Base-by-base conservation (phyloP, 2,888 invertebrate genomes). In the Elgonia sp. region DNA sequence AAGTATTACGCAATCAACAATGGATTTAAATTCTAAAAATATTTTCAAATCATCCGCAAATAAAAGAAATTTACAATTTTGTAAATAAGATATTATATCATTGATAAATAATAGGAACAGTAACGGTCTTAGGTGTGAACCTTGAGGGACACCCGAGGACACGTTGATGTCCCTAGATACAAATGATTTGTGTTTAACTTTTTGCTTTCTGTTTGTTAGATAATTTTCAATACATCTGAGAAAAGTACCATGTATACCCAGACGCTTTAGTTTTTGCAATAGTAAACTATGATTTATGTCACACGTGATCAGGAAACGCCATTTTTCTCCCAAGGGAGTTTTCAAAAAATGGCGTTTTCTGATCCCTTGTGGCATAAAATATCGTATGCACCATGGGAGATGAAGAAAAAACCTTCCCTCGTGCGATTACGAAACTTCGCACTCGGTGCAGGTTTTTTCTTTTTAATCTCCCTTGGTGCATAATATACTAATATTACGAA, bases 21-120 rank as follows among this genome's bases (percentile, higher is more conserved):
- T 14, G 7, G 62, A 37, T 12, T 37, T 37, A 16, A 62, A 37
- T 37, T 29, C 29, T 37, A 5, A 14, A 16, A n/a, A 65, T n/a
- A 65, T 21, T 40, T 65, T 65, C 5, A 65, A n/a, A 40, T 65
- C 62, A 60, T 69, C 67, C 2, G 67, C 67, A 69, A 69, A 69
- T 69, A 69, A 50, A 16, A 69, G 39, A 10, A 53, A 29, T 16
- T n/a, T 14, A 69, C 50, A 69, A 50, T 9, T 12, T 2, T n/a
- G n/a, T n/a, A 53, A n/a, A 2, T 50, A 6, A 21, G 9, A 0
- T 69, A n/a, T 69, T 18, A 69, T 16, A 40, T 73, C 75, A 46
- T 46, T 57, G 20, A 73, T 75, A 57, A 39, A 72, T 39, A 72
- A 12, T n/a, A 72, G 20, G 40, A 72, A 57, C 4, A 72, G 12